phyloP scores from a whole-genome alignment of 2,888 invertebrate genomes.

The Philopedon plagiatum region DNA sequence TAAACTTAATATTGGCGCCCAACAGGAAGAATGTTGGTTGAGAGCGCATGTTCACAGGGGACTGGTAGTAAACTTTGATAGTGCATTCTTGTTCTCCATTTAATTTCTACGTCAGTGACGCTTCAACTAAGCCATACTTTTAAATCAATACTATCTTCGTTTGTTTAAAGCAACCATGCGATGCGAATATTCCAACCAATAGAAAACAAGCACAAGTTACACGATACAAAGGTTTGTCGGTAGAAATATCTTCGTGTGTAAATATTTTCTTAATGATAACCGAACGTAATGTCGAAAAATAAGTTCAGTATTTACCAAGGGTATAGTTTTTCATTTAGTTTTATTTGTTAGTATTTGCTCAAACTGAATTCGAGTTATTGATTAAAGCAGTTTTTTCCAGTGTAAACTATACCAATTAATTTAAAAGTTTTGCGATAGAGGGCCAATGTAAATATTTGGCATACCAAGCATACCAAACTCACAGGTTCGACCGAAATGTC shows the following conservation, averaged over 20 bases:
- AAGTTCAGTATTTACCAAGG: background rate
- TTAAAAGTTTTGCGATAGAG: constrained; percentile 73
- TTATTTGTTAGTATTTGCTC: background rate
- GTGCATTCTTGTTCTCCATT: constrained; percentile 15
- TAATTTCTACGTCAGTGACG: constrained; percentile 14
- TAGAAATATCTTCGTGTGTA: constrained; percentile 15
- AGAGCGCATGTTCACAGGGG: background rate
- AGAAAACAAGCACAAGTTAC: constrained; percentile 32
- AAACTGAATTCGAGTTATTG: background rate
- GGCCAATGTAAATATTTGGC: constrained; percentile 79
- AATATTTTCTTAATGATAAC: constrained; percentile 26
- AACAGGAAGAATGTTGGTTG: background rate
- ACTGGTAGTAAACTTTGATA: constrained; percentile 33
- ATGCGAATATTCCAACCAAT: constrained; percentile 41
- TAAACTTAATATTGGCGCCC: background rate
- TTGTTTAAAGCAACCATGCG: constrained; percentile 40
- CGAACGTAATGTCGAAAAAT: background rate
- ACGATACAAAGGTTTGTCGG: constrained; percentile 34
- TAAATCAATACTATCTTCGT: constrained; percentile 35
- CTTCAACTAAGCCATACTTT: background rate
- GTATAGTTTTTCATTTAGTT: background rate
- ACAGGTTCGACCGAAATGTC: constrained; percentile 82
- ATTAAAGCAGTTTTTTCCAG: constrained; percentile 35
- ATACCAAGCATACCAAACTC: constrained; percentile 77
- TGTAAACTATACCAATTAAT: constrained; percentile 56